Percentiles rank a stretch among this genome's conserved stretches.
These are phyloP conservation scores for Parasteatoda lunata DNA, from an alignment of 2,888 invertebrate species.

Conservation along the genomic window DNA sequence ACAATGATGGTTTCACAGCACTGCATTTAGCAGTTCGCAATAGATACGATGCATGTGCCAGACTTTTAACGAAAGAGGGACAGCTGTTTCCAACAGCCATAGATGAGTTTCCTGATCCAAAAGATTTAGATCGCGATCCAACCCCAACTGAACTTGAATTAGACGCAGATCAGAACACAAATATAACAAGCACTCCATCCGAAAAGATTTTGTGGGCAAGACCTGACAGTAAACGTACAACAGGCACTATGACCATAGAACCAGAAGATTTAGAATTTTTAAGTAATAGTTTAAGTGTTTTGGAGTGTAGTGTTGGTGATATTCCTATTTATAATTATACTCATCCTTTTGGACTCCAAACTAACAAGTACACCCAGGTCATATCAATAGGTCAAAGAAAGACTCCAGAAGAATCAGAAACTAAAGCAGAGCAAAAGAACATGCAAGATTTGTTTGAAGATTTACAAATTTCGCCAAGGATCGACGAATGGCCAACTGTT, in stretches of 20 bases:
- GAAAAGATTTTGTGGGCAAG: constrained; percentile 11
- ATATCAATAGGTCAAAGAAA: constrained; percentile 31
- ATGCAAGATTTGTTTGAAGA: neutral
- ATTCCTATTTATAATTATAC: constrained; percentile 41
- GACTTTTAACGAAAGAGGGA: constrained; percentile 59
- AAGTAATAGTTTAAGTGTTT: constrained; percentile 34
- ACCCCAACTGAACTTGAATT: constrained; percentile 43
- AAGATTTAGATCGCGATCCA: constrained; percentile 60
- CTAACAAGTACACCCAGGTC: constrained; percentile 50
- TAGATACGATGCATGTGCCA: constrained; percentile 62
- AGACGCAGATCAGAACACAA: neutral
- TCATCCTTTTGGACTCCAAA: constrained; percentile 57
- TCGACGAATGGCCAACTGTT: constrained; percentile 55
- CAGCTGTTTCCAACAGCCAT: constrained; percentile 56
- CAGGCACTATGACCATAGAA: constrained; percentile 51
- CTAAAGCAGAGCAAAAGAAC: neutral
- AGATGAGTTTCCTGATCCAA: constrained; percentile 62
- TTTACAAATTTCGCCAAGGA: constrained; percentile 4
- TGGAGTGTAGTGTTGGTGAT: constrained; percentile 60
- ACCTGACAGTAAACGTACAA: constrained; percentile 28
- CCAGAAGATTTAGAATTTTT: constrained; percentile 6
- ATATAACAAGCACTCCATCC: constrained; percentile 4
- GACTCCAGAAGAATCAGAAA: constrained; percentile 10
- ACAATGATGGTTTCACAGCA: constrained; percentile 68
- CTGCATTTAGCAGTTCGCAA: constrained; percentile 59